Conservation (phyloP, 2,113 vertebrate genomes). For the Nicator chloris region DNA sequence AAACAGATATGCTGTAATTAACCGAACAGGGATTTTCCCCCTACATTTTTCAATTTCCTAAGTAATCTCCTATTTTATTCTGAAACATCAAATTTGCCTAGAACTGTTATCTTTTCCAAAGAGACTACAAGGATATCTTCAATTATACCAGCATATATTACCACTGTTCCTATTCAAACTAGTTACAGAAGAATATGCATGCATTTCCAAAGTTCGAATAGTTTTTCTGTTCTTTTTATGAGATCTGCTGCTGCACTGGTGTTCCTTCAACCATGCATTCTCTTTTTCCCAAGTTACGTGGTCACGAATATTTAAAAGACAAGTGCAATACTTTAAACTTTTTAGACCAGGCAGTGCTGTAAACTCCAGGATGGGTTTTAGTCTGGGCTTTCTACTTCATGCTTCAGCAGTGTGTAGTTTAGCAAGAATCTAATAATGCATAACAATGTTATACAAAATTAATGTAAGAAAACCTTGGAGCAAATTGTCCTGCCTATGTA, state of each 20-base stretch:
- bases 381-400: neutral
- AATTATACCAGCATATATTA: neutral
- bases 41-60: neutral
- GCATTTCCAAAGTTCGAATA: neutral
- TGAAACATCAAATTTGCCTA: neutral
- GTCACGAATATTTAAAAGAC: neutral
- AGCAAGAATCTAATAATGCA: slow-evolving; percentile 38
- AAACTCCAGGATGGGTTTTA: neutral
- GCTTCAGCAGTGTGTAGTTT: neutral
- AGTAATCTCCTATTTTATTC: neutral
- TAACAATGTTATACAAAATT: slow-evolving; percentile 52
- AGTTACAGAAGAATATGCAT: neutral
- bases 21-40: neutral
- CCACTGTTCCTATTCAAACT: neutral
- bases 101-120: neutral
- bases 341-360: neutral
- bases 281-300: neutral
- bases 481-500: slow-evolving; percentile 41
- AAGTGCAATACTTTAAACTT: neutral
- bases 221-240: neutral
- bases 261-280: neutral
- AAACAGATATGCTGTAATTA: neutral
- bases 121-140: neutral
- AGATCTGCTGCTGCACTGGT: neutral
- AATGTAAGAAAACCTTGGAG: slow-evolving; percentile 46